phyloP scores from a whole-genome alignment of 2,113 vertebrate species.

The Atrichornis clamosus region DNA sequence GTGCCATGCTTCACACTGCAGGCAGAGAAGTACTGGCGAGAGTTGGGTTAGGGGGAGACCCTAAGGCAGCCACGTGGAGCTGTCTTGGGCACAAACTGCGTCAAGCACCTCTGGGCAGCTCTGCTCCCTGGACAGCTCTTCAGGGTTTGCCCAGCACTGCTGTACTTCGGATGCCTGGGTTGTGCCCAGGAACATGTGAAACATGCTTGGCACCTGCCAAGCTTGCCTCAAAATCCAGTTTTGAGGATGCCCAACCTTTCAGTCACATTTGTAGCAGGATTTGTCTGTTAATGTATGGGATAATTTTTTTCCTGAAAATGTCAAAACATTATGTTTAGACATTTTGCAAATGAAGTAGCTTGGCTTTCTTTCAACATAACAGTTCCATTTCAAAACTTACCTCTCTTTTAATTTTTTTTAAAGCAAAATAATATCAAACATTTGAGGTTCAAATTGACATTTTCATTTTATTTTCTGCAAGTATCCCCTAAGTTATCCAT shows the following conservation, averaged over 20 bases:
- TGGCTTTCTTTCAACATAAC: slow-evolving; percentile 7
- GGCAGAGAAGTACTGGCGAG: background rate
- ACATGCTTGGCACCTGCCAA: background rate
- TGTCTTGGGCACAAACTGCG: background rate
- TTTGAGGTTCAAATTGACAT: background rate
- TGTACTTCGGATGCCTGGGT: background rate
- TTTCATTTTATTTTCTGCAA: background rate
- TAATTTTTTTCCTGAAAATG: slow-evolving; percentile 10
- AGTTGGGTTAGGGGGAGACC: rapidly evolving
- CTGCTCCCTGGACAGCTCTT: background rate
- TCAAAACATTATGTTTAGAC: slow-evolving; percentile 55
- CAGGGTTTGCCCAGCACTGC: rapidly evolving
- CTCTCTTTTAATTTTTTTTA: background rate
- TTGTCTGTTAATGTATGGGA: slow-evolving; percentile 16
- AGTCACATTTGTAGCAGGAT: background rate
- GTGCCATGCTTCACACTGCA: background rate
- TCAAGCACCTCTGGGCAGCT: background rate
- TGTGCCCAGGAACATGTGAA: background rate
- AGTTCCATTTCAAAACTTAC: slow-evolving; percentile 13
- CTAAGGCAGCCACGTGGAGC: background rate
- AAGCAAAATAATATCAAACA: background rate
- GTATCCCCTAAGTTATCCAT: background rate
- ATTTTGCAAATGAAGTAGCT: slow-evolving; percentile 19
- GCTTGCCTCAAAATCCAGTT: background rate
- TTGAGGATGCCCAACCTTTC: background rate